Conservation (phyloP, 2,113 vertebrate species). For the Prochilodus magdalenae region DNA sequence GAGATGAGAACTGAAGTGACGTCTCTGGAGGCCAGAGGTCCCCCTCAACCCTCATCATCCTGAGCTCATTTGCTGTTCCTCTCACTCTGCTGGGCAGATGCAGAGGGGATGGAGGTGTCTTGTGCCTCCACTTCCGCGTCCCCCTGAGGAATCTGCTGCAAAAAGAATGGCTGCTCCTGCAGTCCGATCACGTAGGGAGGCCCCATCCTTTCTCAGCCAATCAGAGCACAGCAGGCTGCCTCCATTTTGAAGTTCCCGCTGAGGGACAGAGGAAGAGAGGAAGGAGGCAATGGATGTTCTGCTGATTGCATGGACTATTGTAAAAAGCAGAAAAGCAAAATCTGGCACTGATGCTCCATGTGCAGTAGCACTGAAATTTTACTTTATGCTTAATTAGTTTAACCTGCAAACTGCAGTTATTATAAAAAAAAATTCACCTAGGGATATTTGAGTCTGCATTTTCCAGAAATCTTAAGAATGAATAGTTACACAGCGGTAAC, state of each 20-base stretch:
- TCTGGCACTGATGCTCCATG: not conserved
- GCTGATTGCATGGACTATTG: not conserved
- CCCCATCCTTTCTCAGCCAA: slow-evolving; percentile 21
- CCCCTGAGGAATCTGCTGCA: slow-evolving; percentile 32
- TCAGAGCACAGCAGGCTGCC: slow-evolving; percentile 27
- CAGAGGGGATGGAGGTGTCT: slow-evolving; percentile 38
- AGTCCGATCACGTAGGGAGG: slow-evolving; percentile 41
- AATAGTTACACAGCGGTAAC: no score
- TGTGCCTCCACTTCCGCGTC: slow-evolving; percentile 13
- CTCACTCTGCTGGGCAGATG: slow-evolving; percentile 43
- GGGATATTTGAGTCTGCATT: no score
- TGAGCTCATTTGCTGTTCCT: slow-evolving; percentile 2
- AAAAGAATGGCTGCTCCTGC: slow-evolving; percentile 49
- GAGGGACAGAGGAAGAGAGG: slow-evolving; percentile 2
- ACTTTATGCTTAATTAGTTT: not conserved
- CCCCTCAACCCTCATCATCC: slow-evolving; percentile 33
- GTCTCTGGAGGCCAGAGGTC: slow-evolving; percentile 49
- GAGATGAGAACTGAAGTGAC: slow-evolving; percentile 60
- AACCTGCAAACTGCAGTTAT: no score
- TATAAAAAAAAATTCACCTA: no score
- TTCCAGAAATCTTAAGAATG: no score
- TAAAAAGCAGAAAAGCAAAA: slow-evolving; percentile 12
- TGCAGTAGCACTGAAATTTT: not conserved
- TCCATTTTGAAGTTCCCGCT: slow-evolving; percentile 55
- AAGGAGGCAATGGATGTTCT: slow-evolving; percentile 19